Evolutionary conservation across 2,888 invertebrate genomes (phyloP).

Genomic region (Sphaerophoria rueppellii): DNA sequence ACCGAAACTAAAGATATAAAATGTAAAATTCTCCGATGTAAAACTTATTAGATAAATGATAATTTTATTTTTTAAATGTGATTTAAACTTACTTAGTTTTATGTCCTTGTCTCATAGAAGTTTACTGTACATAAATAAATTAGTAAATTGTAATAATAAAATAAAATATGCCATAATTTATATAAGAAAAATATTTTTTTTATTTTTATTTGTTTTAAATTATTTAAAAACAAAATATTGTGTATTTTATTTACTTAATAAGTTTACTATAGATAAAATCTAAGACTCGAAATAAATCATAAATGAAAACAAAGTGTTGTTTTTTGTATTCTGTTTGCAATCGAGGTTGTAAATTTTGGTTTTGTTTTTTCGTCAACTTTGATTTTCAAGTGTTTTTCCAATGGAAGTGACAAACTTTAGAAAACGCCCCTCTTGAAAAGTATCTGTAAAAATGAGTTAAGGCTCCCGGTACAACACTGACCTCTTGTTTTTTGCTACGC

Average conservation of each 20-base stretch:
- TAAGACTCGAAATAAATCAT: slow-evolving; percentile 63
- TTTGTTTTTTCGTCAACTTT: too few relatives aligned
- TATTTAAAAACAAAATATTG: slow-evolving; percentile 68
- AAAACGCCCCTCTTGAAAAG: too few relatives aligned
- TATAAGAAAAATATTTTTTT: slow-evolving; percentile 40
- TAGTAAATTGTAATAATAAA: slow-evolving; percentile 39
- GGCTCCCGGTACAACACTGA: too few relatives aligned
- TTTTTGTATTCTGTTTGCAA: background rate
- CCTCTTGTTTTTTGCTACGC: too few relatives aligned
- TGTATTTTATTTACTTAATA: slow-evolving; percentile 65
- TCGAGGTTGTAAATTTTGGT: background rate
- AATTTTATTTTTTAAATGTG: slow-evolving; percentile 55
- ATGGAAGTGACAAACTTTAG: too few relatives aligned
- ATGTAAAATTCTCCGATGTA: slow-evolving; percentile 41
- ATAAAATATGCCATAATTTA: slow-evolving; percentile 39
- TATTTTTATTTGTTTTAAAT: slow-evolving; percentile 61
- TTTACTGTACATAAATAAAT: slow-evolving; percentile 57
- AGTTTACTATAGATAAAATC: slow-evolving; percentile 51
- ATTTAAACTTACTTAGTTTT: slow-evolving; percentile 49
- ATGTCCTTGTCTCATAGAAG: background rate
- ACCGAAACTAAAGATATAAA: slow-evolving; percentile 14
- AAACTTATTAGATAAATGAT: slow-evolving; percentile 22
- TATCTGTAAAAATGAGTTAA: too few relatives aligned
- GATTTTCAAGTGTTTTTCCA: too few relatives aligned
- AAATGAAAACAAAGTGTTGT: slow-evolving; percentile 36